Conservation (phyloP, 2,797 vertebrate species). For the Notolabrus celidotus region DNA sequence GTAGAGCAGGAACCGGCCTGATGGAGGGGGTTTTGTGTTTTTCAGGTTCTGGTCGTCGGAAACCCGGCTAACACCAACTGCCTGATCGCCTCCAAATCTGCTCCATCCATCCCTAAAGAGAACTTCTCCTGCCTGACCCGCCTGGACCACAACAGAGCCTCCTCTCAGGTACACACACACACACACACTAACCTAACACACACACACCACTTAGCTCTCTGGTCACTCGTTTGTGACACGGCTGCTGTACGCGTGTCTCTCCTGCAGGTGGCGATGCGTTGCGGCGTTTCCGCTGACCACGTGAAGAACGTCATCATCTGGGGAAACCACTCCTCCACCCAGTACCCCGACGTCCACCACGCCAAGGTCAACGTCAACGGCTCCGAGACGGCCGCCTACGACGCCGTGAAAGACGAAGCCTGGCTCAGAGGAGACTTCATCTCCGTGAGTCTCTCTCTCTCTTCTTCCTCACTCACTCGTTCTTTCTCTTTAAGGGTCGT, state of each 20-base stretch:
- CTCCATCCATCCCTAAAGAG: conserved; percentile 97
- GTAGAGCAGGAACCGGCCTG: conserved; percentile 5
- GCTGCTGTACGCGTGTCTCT: neutral
- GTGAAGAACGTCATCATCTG: conserved; percentile 99
- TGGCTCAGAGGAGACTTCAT: conserved; percentile 97
- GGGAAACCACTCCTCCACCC: conserved; percentile 98
- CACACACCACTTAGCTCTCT: too few relatives aligned
- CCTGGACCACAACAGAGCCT: conserved; percentile 97
- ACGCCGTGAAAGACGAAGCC: conserved; percentile 92
- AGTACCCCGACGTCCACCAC: conserved; percentile 96
- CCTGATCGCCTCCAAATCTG: conserved; percentile 94
- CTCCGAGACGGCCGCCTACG: conserved; percentile 87
- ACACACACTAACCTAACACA: neutral
- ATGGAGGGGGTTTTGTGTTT: neutral
- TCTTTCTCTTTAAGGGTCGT: too few relatives aligned
- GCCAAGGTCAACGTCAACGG: conserved; percentile 88
- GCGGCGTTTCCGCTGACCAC: conserved; percentile 86
- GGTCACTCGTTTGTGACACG: neutral
- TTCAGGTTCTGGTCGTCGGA: conserved; percentile 95
- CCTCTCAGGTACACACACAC: conserved; percentile 75
- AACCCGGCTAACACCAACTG: conserved; percentile 99
- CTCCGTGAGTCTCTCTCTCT: conserved; percentile 88
- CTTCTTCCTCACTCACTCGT: too few relatives aligned
- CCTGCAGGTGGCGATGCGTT: conserved; percentile 91
- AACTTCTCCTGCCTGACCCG: conserved; percentile 98